Evolutionary conservation across 2,113 vertebrate species (phyloP), one percentile per base, ranked within the genome.

Genomic region (Numida meleagris): DNA sequence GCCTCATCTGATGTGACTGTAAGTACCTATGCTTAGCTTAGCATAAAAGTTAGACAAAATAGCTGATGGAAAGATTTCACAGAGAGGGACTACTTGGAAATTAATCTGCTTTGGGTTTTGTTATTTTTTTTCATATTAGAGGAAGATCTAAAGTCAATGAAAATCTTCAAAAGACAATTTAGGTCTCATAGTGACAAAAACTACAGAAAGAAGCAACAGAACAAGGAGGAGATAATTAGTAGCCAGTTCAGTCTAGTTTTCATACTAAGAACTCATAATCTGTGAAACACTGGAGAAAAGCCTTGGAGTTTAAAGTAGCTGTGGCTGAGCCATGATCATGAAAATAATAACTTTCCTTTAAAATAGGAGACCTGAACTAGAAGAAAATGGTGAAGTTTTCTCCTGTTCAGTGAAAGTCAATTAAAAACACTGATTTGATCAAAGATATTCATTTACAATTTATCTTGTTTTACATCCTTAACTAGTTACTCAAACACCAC

Each of bases 101-200:
- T 63, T 45, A 74, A 75, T 68, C 21, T 14, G 80, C 46, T 48
- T 51, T 51, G 50, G 12, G 50, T 53, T 53, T 53, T 50, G 5
- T 23, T 50, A 25, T 4, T 1, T 55, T 34, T 82, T 62, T 51
- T 57, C 48, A 61, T 76, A 61, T 36, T 12, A 70, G 18, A 73
- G 81, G 36, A 16, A 15, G 4, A 6, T 0, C 0, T 19, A 82
- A 81, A 33, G 4, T 31, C 20, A 33, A 16, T 0, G 1, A 79
- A 94, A 67, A 75, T 43, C 36, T 71, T 87, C 71, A 91, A 17
- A 21, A 46, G 23, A 21, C 17, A 25, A 25, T 21, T 43, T 36
- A 33, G 9, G 12, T 82, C 4, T 4, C 24, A 17, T 13, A 14
- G 31, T 70, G 6, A 43, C 43, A 51, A 81, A 80, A 76, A n/a